phyloP scores from a whole-genome alignment of 2,113 vertebrate genomes.

The Abramis brama region DNA sequence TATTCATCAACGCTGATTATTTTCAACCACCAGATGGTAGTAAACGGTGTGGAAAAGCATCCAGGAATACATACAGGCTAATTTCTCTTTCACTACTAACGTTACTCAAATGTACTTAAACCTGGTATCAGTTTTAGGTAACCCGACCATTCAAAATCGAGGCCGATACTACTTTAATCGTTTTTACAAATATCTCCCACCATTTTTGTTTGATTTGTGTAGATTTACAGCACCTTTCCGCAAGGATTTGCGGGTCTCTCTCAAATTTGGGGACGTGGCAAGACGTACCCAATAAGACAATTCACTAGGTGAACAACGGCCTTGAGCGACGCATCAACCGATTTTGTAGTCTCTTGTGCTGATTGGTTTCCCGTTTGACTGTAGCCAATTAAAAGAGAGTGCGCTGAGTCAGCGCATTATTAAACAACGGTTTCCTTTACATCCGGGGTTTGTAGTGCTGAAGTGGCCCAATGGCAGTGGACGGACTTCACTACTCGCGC shows the following conservation, averaged over 20 bases:
- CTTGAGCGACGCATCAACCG: constrained; percentile 16
- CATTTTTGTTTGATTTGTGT: background rate
- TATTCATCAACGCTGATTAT: too few relatives aligned
- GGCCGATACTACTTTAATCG: background rate
- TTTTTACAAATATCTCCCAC: background rate
- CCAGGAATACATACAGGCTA: background rate
- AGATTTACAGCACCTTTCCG: background rate
- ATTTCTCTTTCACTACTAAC: background rate
- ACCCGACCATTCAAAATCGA: background rate
- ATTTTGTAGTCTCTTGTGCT: background rate
- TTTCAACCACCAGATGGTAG: background rate
- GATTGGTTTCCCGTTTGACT: background rate
- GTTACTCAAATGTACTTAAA: background rate
- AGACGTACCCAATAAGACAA: constrained; percentile 48
- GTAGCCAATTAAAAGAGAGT: constrained; percentile 15
- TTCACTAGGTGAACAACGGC: background rate
- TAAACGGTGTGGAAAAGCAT: background rate
- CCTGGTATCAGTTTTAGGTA: background rate
- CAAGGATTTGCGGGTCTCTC: constrained; percentile 14
- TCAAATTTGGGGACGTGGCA: constrained; percentile 63
- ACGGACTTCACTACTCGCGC: background rate
- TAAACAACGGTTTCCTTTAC: background rate
- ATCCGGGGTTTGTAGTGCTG: constrained; percentile 28
- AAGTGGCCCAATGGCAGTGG: constrained; percentile 51
- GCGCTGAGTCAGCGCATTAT: background rate